Base-by-base conservation (phyloP, 2,888 invertebrate species). In the Deroplatys truncata region DNA sequence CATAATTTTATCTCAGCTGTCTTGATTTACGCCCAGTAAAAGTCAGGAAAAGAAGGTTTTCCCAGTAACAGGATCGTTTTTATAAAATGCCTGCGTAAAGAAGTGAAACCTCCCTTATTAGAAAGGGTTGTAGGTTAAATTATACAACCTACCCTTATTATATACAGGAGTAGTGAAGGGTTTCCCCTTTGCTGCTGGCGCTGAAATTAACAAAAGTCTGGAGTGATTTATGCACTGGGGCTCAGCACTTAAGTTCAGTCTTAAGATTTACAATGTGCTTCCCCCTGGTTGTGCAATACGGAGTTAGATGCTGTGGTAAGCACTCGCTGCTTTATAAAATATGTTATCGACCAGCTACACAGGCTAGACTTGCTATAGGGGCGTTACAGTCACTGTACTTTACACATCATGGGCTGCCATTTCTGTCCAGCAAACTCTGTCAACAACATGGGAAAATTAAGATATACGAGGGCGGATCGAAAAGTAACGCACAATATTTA, bases 21-120 rank as follows among this genome's bases (percentile, higher is more conserved):
- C 82, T 35, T 87, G 87, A 87, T 87, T 87, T 87, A 87, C 82
- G 87, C 35, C 87, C 83, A 83, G 87, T 87, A 87, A 87, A 83
- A 87, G 83, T 87, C 87, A 87, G 35, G 43, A 29, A 86, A 87
- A 56, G 10, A 4, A 56, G 4, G 16, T 1, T 56, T 15, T 16
- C 16, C 35, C 82, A 87, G 82, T 83, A 82, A 87, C 87, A 87
- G 83, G 87, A 87, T 87, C 87, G 87, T 87, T 87, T 87, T 87
- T 82, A 87, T 83, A 87, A 87, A 87, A 87, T 87, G 35, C 87
- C 87, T 35, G 82, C 82, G 83, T 87, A 87, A 56, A 87, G 87
- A 35, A 82, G 35, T 82, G 49, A 82, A 86, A 86, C 5, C 28
- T 29, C 86, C 72, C 29, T 72, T 86, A 72, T 86, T 86, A 86